Percentiles rank a stretch among this genome's conserved stretches.
Conservation (phyloP, 2,888 invertebrate species). For the Mycalesis mineus region DNA sequence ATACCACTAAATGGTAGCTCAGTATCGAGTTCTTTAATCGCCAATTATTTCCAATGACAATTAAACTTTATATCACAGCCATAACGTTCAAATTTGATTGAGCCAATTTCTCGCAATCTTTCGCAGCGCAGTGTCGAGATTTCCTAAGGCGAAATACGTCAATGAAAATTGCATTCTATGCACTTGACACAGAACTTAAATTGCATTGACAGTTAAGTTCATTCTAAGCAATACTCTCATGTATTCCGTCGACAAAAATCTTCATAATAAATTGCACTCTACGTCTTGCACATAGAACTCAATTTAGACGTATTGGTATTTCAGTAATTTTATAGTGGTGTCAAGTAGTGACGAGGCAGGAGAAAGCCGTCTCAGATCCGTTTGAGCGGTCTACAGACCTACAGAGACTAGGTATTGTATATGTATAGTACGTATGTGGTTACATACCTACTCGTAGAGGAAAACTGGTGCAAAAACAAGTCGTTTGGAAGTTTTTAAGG, state of each 20-base stretch:
- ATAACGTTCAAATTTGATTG: slow-evolving; percentile 1
- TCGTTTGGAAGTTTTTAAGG: slow-evolving; percentile 1
- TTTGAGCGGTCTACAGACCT: slow-evolving; percentile 21
- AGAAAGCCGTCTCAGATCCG: slow-evolving; percentile 29
- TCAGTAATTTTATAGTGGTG: slow-evolving; percentile 19
- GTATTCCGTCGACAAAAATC: background rate
- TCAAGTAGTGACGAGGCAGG: slow-evolving; percentile 25
- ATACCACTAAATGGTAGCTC: slow-evolving; percentile 12
- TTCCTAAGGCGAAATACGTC: background rate
- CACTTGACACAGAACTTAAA: slow-evolving; percentile 10
- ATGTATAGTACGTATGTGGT: background rate
- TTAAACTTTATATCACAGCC: background rate
- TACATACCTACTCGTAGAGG: slow-evolving; percentile 21
- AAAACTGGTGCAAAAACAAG: slow-evolving; percentile 24
- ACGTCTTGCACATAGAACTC: background rate
- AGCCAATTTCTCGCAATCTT: background rate
- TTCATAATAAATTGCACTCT: slow-evolving; percentile 12
- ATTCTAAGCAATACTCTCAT: slow-evolving; percentile 10
- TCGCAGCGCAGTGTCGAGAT: slow-evolving; percentile 1
- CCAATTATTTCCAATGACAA: slow-evolving; percentile 4
- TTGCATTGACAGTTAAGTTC: background rate
- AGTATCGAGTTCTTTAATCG: slow-evolving; percentile 9
- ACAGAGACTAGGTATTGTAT: slow-evolving; percentile 11
- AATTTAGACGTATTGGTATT: background rate
- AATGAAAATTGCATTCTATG: slow-evolving; percentile 12